These are phyloP conservation scores for Drosophila percnosoma DNA, from an alignment of 2,888 invertebrate species.

Conservation along the genomic window DNA sequence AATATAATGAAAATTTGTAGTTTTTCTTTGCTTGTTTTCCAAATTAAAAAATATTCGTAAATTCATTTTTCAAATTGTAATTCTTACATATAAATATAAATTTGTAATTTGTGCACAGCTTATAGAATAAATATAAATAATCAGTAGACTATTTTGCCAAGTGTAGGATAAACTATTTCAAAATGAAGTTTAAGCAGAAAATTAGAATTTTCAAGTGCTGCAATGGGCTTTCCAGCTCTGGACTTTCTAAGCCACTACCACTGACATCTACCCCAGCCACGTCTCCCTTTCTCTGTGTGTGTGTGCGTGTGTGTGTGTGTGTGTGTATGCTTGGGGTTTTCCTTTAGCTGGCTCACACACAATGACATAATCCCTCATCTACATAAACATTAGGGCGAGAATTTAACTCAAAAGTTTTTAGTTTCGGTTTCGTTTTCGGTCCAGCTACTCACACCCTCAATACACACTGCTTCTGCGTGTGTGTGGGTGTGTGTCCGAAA, in stretches of 20 bases:
- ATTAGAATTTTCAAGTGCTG: constrained; percentile 80
- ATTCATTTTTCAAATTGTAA: not conserved
- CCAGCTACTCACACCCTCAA: constrained; percentile 48
- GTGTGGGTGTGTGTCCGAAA: constrained; percentile 18
- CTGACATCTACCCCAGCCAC: not conserved
- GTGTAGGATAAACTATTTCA: constrained; percentile 49
- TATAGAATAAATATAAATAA: not conserved
- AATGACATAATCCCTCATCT: constrained; percentile 83
- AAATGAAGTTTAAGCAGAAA: constrained; percentile 76
- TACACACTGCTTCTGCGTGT: not conserved
- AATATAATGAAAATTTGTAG: too few species aligned
- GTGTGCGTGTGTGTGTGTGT: constrained; percentile 20
- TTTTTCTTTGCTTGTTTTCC: not conserved
- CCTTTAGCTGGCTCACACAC: constrained; percentile 50
- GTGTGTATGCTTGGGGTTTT: constrained; percentile 47
- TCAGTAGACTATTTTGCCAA: not conserved
- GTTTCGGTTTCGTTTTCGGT: constrained; percentile 79
- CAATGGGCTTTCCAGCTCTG: constrained; percentile 60
- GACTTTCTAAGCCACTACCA: constrained; percentile 22
- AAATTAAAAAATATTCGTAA: not conserved
- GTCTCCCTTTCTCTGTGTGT: not conserved
- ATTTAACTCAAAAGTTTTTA: constrained; percentile 82
- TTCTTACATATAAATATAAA: not conserved
- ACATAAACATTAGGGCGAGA: constrained; percentile 80
- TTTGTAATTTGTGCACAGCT: not conserved